Conservation (phyloP, 2,888 invertebrate genomes). For the Gastracanthus pulcherrimus region DNA sequence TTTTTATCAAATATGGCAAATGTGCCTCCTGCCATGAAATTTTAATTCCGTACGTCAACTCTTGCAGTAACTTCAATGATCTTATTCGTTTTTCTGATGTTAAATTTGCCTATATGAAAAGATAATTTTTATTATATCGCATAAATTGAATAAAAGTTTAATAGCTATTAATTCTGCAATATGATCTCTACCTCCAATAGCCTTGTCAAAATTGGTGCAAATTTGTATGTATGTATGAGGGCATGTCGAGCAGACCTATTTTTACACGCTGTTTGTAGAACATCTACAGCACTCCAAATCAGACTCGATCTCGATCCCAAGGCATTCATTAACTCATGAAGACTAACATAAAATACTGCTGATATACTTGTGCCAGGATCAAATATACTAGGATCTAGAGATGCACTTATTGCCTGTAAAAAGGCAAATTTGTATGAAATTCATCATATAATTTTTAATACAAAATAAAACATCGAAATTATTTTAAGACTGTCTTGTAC, state of each 20-base stretch:
- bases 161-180: not conserved
- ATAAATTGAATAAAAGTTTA: not conserved
- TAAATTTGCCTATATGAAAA: constrained; percentile 74
- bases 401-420: constrained; percentile 82
- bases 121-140: not conserved
- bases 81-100: constrained; percentile 83
- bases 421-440: constrained; percentile 19
- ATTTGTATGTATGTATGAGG: constrained; percentile 85
- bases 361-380: constrained; percentile 83
- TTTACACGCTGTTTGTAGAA: constrained; percentile 82
- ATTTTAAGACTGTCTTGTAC: not conserved
- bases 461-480: no score
- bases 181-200: constrained; percentile 79
- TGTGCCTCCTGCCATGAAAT: constrained; percentile 91
- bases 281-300: constrained; percentile 84
- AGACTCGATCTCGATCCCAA: constrained; percentile 80
- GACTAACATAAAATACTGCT: constrained; percentile 83
- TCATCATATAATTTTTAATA: no score
- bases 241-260: constrained; percentile 82
- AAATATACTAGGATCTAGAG: constrained; percentile 83
- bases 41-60: constrained; percentile 88
- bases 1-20: constrained; percentile 83
- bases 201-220: constrained; percentile 83
- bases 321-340: constrained; percentile 83
- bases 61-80: constrained; percentile 84